Conservation (phyloP, 2,888 invertebrate species). For the Seira sanloemensis region DNA sequence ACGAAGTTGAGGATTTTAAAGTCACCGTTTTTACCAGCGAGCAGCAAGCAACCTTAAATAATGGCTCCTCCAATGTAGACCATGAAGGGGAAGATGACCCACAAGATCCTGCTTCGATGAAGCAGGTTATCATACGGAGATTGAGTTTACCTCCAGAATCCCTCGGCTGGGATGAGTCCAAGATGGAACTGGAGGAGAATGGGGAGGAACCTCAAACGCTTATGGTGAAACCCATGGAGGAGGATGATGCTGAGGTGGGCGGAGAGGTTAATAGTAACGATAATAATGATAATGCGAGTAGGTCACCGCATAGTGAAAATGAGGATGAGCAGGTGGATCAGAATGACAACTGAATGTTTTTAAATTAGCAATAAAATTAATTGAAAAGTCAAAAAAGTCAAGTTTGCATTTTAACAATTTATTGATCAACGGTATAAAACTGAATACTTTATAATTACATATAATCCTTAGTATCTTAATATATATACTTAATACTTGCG, state of each 20-base stretch:
- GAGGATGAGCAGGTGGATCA: constrained; percentile 34
- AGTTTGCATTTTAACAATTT: too few species aligned
- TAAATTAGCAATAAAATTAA: too few species aligned
- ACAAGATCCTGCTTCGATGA: background rate
- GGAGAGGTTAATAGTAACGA: constrained; percentile 17
- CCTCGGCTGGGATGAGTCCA: constrained; percentile 30
- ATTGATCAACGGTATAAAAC: too few species aligned
- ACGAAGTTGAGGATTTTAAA: constrained; percentile 66
- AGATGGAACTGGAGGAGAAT: constrained; percentile 42
- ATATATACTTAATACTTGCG: too few species aligned
- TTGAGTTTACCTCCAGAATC: constrained; percentile 48
- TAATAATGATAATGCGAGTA: constrained; percentile 12
- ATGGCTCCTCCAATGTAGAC: constrained; percentile 23
- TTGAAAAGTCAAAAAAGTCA: too few species aligned
- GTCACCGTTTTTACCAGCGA: constrained; percentile 61
- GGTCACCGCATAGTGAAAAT: constrained; percentile 33
- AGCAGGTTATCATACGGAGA: constrained; percentile 43
- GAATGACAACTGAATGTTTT: constrained; percentile 16
- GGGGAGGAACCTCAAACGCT: too few species aligned
- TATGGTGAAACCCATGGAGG: constrained; percentile 16
- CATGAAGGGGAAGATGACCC: constrained; percentile 7
- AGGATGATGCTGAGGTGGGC: constrained; percentile 17
- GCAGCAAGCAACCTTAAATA: background rate
- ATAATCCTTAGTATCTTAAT: too few species aligned
- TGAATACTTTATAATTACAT: too few species aligned